These are phyloP conservation scores for Busseola fusca DNA, from an alignment of 2,888 invertebrate species.

Conservation along the genomic window DNA sequence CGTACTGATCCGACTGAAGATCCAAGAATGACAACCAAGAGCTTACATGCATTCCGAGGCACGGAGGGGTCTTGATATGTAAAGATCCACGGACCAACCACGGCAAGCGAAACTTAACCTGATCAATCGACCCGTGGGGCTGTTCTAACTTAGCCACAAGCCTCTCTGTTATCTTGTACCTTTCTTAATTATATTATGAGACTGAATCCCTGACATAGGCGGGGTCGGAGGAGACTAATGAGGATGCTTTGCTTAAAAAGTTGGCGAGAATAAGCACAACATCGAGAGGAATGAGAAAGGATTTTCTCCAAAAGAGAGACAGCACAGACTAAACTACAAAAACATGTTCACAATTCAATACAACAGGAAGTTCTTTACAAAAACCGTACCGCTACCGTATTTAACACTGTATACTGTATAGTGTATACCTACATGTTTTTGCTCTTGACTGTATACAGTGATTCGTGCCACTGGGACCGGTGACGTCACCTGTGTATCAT, in stretches of 20 bases:
- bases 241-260: not conserved
- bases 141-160: too few species aligned
- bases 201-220: not conserved
- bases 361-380: not conserved
- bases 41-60: too few species aligned
- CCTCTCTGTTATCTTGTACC: too few species aligned
- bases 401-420: too few species aligned
- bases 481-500: slow-evolving; percentile 59
- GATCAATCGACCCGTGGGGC: too few species aligned
- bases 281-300: not conserved
- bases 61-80: too few species aligned
- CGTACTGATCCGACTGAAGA: too few species aligned
- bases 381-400: not conserved
- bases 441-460: slow-evolving; percentile 26
- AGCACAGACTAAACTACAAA: not conserved
- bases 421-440: slow-evolving; percentile 15
- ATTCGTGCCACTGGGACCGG: slow-evolving; percentile 50
- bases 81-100: too few species aligned
- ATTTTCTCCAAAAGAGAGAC: not conserved
- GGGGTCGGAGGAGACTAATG: too few species aligned
- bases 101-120: too few species aligned
- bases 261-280: not conserved
- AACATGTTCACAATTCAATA: not conserved
- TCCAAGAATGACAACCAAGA: too few species aligned
- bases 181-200: not conserved